A percentile compares a stretch with the other conserved stretches of the same genome.
These are phyloP conservation scores for Cyprinodon brontotheroides DNA, from an alignment of 2,113 vertebrate species.

Conservation along the genomic window DNA sequence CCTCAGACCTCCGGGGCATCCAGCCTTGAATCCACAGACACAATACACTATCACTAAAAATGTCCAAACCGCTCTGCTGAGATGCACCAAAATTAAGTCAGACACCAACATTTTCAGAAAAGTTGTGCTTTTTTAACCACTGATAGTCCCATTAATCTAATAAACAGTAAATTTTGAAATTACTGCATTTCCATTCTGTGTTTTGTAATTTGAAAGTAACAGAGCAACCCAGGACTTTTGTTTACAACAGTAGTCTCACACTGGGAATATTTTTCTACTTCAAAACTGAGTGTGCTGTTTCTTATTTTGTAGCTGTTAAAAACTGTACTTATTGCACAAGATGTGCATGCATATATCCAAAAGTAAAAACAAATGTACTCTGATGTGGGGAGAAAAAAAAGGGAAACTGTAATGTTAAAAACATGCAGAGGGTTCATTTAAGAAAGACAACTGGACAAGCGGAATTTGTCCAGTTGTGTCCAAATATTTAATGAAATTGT, in stretches of 20 bases:
- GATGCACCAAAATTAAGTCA: constrained; percentile 28
- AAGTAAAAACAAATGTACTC: neutral
- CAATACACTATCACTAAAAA: constrained; percentile 54
- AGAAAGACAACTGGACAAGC: constrained; percentile 1
- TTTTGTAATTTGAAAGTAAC: neutral
- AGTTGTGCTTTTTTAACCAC: constrained; percentile 22
- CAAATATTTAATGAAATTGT: constrained; percentile 7
- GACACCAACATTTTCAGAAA: constrained; percentile 4
- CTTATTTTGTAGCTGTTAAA: constrained; percentile 1
- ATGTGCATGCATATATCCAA: neutral
- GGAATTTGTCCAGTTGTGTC: too few relatives aligned
- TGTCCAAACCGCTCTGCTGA: constrained; percentile 46
- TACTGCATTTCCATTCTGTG: neutral
- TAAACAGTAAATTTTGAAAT: constrained; percentile 1
- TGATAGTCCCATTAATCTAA: neutral
- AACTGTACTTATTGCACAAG: constrained; percentile 43
- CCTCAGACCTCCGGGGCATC: constrained; percentile 71
- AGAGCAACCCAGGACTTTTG: neutral
- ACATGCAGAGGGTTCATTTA: neutral
- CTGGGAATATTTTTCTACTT: constrained; percentile 6
- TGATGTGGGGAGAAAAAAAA: constrained; percentile 10
- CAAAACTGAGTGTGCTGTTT: constrained; percentile 4
- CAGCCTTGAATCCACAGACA: constrained; percentile 58
- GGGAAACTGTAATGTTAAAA: constrained; percentile 4
- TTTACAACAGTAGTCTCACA: neutral